Evolutionary conservation across 2,113 vertebrate species (phyloP), one percentile per base, ranked within the genome.

Genomic region (Dinomys branickii): DNA sequence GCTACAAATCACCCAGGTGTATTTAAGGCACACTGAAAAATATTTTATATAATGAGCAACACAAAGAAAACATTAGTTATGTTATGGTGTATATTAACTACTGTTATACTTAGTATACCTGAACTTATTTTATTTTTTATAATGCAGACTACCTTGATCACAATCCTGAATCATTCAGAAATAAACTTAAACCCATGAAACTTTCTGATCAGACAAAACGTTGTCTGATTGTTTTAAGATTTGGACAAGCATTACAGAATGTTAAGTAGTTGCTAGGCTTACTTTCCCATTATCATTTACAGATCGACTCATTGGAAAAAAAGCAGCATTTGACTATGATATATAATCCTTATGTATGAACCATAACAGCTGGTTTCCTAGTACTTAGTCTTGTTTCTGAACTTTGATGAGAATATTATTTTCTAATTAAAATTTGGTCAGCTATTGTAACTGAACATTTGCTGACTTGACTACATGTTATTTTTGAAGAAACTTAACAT

Each of bases 351-450:
- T n/a, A n/a, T n/a, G n/a, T n/a, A n/a, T n/a, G n/a, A n/a, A n/a
- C n/a, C n/a, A n/a, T n/a, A n/a, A n/a, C n/a, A n/a, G n/a, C n/a
- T n/a, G n/a, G n/a, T 87, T 92, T 95, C 59, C 71, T 90, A 54
- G 65, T 82, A 93, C 96, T 94, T 95, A 95, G 69, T 77, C 83
- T 94, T 97, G 73, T 96, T 98, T 97, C 96, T 24, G 96, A 97
- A 98, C 88, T 96, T 94, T 94, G 54, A 83, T 98, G 97, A 71
- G 65, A 96, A 69, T 97, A 96, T 96, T 97, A 87, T 93, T 91
- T 98, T 97, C 93, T 98, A 75, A 97, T 97, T 97, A 97, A 92
- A 97, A 90, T 71, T 97, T 96, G 86, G 93, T 50, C 0, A 41
- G 58, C 91, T 95, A 94, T 59, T 94, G 52, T 96, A 98, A 96